Evolutionary conservation across 2,113 vertebrate species (phyloP).

Genomic region (Andinoacara biseriatus): DNA sequence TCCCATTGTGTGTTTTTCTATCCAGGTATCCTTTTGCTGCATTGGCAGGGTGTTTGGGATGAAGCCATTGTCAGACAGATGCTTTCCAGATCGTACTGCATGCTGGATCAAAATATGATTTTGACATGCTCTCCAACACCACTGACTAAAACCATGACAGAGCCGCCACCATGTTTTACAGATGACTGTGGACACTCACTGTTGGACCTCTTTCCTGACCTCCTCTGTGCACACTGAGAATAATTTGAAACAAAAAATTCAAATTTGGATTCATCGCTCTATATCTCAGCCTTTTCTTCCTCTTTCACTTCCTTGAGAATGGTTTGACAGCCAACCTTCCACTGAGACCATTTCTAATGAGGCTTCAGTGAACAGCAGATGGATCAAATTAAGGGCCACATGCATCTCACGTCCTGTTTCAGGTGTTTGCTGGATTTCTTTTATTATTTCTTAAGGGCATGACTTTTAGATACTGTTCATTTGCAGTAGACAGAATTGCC

Average conservation of each 20-base stretch:
- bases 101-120: background rate
- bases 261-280: too few species aligned
- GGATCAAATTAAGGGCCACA: background rate
- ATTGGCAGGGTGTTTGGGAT: background rate
- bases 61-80: background rate
- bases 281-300: too few species aligned
- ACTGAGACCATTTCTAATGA: fast-evolving
- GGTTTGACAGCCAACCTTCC: fast-evolving
- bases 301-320: background rate
- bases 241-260: too few species aligned
- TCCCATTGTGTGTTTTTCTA: background rate
- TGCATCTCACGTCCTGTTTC: background rate
- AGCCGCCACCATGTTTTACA: background rate
- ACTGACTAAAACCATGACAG: background rate
- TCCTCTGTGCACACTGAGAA: background rate
- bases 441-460: background rate
- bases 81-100: background rate
- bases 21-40: background rate
- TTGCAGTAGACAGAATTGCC: background rate
- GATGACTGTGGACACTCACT: background rate
- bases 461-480: background rate
- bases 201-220: background rate
- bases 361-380: background rate
- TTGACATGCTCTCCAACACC: background rate
- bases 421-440: background rate